Evolutionary conservation across 2,797 vertebrate species (phyloP).

Genomic region (Acanthiza pusilla): DNA sequence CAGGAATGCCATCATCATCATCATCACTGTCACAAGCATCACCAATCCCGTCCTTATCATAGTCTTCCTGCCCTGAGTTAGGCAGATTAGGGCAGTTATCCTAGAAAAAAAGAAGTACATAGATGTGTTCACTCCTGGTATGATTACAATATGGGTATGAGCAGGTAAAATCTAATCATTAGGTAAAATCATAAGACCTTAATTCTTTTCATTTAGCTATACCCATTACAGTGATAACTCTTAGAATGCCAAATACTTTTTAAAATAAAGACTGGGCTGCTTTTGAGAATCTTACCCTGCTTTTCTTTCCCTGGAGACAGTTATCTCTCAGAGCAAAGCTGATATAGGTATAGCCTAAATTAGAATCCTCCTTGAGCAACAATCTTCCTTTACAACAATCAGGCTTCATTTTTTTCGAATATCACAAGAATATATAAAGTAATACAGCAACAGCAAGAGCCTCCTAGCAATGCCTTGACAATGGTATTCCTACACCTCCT

Average conservation of each 20-base stretch:
- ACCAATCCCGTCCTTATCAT: constrained; percentile 95
- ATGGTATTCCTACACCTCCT: background rate
- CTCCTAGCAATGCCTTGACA: background rate
- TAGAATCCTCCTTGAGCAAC: background rate
- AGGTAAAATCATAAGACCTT: background rate
- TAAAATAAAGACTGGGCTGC: background rate
- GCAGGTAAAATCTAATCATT: background rate
- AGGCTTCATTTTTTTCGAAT: background rate
- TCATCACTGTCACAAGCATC: constrained; percentile 97
- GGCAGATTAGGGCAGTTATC: constrained; percentile 97
- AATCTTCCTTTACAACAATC: background rate
- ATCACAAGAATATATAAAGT: background rate
- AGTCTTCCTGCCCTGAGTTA: constrained; percentile 99
- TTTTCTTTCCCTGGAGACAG: background rate
- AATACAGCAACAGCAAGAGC: background rate
- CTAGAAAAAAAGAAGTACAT: constrained; percentile 68
- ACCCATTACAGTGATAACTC: background rate
- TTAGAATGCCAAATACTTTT: background rate
- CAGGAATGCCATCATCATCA: constrained; percentile 93
- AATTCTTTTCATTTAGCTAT: background rate
- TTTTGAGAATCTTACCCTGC: background rate
- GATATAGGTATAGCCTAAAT: background rate
- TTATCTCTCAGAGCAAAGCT: background rate
- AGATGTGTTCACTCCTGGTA: background rate
- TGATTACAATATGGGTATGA: background rate